These are phyloP conservation scores for Crepidodera aurea DNA, from an alignment of 2,888 invertebrate genomes.

Conservation along the genomic window DNA sequence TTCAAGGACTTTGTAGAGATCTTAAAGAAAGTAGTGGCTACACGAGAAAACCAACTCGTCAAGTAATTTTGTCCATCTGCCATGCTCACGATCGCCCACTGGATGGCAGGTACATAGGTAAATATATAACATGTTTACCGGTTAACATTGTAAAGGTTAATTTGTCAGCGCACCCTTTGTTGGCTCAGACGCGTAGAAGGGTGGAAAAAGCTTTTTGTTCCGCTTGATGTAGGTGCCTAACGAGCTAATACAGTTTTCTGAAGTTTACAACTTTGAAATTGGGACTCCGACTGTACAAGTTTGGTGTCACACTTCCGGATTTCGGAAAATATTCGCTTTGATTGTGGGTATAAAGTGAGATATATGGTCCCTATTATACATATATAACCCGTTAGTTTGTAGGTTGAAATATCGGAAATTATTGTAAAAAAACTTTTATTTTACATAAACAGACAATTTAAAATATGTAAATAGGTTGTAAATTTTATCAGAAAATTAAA, in stretches of 20 bases:
- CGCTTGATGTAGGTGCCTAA: constrained; percentile 21
- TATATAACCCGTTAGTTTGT: no score
- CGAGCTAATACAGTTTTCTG: constrained; percentile 23
- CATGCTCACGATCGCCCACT: not conserved
- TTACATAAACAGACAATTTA: no score
- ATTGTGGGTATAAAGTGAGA: not conserved
- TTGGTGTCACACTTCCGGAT: not conserved
- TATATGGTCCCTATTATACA: no score
- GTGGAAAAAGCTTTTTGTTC: constrained; percentile 24
- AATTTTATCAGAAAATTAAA: no score
- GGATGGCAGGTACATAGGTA: not conserved
- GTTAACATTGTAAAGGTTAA: constrained; percentile 19
- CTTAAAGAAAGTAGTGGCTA: no score
- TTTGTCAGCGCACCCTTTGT: constrained; percentile 18
- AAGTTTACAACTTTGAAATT: constrained; percentile 22
- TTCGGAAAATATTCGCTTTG: not conserved
- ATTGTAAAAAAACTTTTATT: no score
- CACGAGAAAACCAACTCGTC: no score
- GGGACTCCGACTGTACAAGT: not conserved
- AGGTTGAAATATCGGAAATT: no score
- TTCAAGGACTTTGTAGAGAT: no score
- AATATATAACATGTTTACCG: constrained; percentile 3
- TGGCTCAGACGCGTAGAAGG: constrained; percentile 10
- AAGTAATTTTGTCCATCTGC: no score
- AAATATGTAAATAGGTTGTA: no score